Conservation (phyloP, 2,113 vertebrate species). For the Prionailurus viverrinus region DNA sequence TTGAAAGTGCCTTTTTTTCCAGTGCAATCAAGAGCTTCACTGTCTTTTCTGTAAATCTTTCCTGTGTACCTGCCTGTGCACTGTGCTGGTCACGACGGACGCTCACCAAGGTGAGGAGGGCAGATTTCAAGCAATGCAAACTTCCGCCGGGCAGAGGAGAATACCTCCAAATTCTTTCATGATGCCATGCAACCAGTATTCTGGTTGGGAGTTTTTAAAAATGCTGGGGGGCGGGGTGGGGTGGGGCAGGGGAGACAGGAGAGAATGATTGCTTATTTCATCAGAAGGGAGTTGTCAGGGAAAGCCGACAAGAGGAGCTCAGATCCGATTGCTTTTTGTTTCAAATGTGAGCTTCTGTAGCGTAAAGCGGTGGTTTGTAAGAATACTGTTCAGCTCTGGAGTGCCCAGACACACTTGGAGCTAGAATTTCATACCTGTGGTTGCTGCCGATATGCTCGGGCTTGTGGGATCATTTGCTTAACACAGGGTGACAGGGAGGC, state of each 20-base stretch:
- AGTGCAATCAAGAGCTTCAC: background rate
- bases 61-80: background rate
- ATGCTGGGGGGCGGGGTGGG: background rate
- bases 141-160: background rate
- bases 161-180: background rate
- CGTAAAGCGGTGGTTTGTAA: background rate
- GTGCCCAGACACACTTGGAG: background rate
- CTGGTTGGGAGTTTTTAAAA: background rate
- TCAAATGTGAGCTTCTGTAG: background rate
- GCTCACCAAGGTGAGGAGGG: background rate
- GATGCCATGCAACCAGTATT: background rate
- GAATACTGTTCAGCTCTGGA: background rate
- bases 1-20: background rate
- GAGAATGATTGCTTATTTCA: background rate
- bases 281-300: background rate
- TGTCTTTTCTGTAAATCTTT: background rate
- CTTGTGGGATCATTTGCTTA: conserved; percentile 59
- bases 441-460: background rate
- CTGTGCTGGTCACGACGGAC: background rate
- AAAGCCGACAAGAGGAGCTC: background rate
- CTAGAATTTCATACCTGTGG: conserved; percentile 28
- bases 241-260: background rate
- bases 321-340: background rate
- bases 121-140: background rate
- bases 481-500: conserved; percentile 43